These are phyloP conservation scores for Melanostoma mellinum DNA, from an alignment of 2,888 invertebrate genomes.

Conservation along the genomic window DNA sequence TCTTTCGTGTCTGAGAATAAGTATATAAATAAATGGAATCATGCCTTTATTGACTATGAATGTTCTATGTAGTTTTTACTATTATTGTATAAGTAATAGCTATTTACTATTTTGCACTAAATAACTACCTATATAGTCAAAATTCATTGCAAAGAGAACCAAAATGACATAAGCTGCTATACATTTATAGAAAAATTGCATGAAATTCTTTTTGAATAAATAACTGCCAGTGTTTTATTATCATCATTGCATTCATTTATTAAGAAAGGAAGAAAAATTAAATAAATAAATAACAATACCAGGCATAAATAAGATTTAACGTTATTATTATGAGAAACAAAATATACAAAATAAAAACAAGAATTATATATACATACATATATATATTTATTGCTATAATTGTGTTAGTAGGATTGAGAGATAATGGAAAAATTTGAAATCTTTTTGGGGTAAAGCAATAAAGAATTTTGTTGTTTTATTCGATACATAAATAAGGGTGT, in stretches of 20 bases:
- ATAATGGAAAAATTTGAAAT: constrained; percentile 48
- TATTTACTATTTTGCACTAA: constrained; percentile 56
- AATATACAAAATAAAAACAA: constrained; percentile 42
- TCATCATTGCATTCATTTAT: constrained; percentile 45
- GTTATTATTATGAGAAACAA: constrained; percentile 24
- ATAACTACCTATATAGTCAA: constrained; percentile 15
- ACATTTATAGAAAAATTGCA: constrained; percentile 48
- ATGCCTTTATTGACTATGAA: constrained; percentile 53
- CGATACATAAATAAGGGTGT: constrained; percentile 40
- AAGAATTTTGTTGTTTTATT: constrained; percentile 72
- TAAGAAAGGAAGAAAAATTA: background rate
- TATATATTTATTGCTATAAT: constrained; percentile 65
- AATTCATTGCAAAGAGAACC: constrained; percentile 48
- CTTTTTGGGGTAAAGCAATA: constrained; percentile 68
- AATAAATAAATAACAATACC: constrained; percentile 22
- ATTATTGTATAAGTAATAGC: constrained; percentile 57
- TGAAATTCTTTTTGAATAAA: constrained; percentile 48
- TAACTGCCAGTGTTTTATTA: constrained; percentile 66
- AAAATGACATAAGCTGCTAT: constrained; percentile 26
- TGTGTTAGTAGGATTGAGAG: constrained; percentile 65
- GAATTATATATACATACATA: constrained; percentile 15
- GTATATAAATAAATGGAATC: constrained; percentile 34
- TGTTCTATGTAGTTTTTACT: constrained; percentile 58
- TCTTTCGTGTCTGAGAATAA: constrained; percentile 52
- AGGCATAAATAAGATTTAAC: constrained; percentile 38